Percentiles rank a stretch among this genome's conserved stretches.
These are phyloP conservation scores for Scaptomyza cyrtandrae DNA, from an alignment of 2,888 invertebrate genomes.

Conservation along the genomic window DNA sequence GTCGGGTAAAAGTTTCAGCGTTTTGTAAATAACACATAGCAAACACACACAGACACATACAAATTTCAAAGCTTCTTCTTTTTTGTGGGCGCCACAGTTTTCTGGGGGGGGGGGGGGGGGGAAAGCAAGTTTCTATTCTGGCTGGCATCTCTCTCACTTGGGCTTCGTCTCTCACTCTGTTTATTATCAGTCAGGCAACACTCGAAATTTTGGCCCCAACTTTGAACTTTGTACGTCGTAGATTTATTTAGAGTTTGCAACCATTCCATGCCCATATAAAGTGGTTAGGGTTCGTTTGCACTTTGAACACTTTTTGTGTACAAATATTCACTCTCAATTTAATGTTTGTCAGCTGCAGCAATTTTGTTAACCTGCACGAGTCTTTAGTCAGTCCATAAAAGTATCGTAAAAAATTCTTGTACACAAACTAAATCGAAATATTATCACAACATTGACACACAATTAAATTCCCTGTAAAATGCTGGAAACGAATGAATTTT, in stretches of 20 bases:
- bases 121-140: conserved; percentile 1
- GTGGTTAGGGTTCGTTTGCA: conserved; percentile 8
- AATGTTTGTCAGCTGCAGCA: conserved; percentile 58
- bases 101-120: not conserved
- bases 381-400: conserved; percentile 60
- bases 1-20: conserved; percentile 38
- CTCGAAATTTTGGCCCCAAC: conserved; percentile 22
- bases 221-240: conserved; percentile 37
- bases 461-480: conserved; percentile 15
- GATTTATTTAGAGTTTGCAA: conserved; percentile 31
- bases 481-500: not conserved
- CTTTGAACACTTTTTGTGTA: conserved; percentile 43
- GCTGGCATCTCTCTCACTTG: conserved; percentile 11
- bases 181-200: conserved; percentile 38
- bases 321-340: conserved; percentile 28
- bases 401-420: conserved; percentile 37
- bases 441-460: not conserved
- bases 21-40: conserved; percentile 65
- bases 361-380: conserved; percentile 41
- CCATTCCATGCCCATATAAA: conserved; percentile 24
- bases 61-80: conserved; percentile 40
- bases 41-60: conserved; percentile 32
- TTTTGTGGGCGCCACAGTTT: conserved; percentile 16
- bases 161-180: conserved; percentile 29
- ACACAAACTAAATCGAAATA: conserved; percentile 6